phyloP scores from a whole-genome alignment of 2,888 invertebrate species.

The Oscheius sp. region DNA sequence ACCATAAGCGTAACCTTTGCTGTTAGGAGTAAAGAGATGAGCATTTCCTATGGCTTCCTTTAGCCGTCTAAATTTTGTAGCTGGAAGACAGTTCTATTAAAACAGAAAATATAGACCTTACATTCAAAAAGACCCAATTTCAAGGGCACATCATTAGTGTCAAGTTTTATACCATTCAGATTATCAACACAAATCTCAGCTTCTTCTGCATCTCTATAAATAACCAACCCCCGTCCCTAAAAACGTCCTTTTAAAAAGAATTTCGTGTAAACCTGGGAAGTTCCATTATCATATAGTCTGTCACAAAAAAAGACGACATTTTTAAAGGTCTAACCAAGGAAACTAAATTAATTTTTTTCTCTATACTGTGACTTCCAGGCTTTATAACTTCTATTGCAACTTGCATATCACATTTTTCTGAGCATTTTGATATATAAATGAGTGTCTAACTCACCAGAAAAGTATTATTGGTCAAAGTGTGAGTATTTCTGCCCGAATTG shows the following conservation, averaged over 20 bases:
- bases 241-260: not conserved
- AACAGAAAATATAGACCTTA: too few relatives aligned
- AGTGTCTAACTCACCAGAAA: too few relatives aligned
- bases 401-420: too few relatives aligned
- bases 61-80: slow-evolving; percentile 25
- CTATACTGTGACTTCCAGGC: too few relatives aligned
- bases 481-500: too few relatives aligned
- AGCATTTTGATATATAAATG: too few relatives aligned
- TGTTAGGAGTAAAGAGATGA: slow-evolving; percentile 1
- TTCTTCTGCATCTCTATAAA: not conserved
- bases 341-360: too few relatives aligned
- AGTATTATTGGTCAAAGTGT: too few relatives aligned
- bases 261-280: slow-evolving; percentile 2
- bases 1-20: slow-evolving; percentile 2
- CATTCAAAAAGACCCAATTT: slow-evolving; percentile 16
- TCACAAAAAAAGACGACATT: too few relatives aligned
- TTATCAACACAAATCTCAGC: slow-evolving; percentile 5
- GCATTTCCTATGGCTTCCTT: slow-evolving; percentile 2
- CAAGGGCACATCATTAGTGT: not conserved
- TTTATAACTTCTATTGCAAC: too few relatives aligned
- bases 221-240: slow-evolving; percentile 23
- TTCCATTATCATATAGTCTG: slow-evolving; percentile 26
- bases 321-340: too few relatives aligned
- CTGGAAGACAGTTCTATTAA: not conserved
- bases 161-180: slow-evolving; percentile 3